phyloP scores from a whole-genome alignment of 2,888 invertebrate genomes.

The Ellobium chinense region DNA sequence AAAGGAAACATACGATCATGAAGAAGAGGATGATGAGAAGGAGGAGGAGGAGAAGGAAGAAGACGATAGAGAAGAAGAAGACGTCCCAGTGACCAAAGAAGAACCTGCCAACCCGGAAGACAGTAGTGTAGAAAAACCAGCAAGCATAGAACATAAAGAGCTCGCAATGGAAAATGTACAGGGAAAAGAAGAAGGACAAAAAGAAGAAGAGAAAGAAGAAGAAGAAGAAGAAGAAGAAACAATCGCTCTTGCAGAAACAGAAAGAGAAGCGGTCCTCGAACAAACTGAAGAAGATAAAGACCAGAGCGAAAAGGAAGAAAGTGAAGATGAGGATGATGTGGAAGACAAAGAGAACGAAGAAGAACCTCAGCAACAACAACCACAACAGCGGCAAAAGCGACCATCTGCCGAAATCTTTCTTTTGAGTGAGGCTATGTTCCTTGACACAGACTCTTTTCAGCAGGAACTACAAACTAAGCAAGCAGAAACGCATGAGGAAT shows the following conservation, averaged over 20 bases:
- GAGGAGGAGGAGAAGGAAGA: background rate
- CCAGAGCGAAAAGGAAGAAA: background rate
- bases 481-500: background rate
- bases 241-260: background rate
- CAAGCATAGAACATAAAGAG: too few relatives aligned
- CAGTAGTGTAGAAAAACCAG: too few relatives aligned
- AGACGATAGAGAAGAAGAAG: background rate
- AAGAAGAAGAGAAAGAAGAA: background rate
- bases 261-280: background rate
- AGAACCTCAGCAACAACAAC: background rate
- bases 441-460: background rate
- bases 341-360: background rate
- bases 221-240: background rate
- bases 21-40: background rate
- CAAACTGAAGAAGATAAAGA: background rate
- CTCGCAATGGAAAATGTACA: background rate
- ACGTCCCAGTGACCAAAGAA: background rate
- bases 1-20: too few relatives aligned
- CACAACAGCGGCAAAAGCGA: background rate
- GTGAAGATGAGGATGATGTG: background rate
- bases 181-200: background rate
- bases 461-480: background rate
- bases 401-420: slow-evolving; percentile 18
- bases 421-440: slow-evolving; percentile 26
- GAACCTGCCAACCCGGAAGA: too few relatives aligned